A percentile compares a stretch with the other conserved stretches of the same genome.
phyloP scores from a whole-genome alignment of 2,888 invertebrate genomes.

The Agrochola circellaris region DNA sequence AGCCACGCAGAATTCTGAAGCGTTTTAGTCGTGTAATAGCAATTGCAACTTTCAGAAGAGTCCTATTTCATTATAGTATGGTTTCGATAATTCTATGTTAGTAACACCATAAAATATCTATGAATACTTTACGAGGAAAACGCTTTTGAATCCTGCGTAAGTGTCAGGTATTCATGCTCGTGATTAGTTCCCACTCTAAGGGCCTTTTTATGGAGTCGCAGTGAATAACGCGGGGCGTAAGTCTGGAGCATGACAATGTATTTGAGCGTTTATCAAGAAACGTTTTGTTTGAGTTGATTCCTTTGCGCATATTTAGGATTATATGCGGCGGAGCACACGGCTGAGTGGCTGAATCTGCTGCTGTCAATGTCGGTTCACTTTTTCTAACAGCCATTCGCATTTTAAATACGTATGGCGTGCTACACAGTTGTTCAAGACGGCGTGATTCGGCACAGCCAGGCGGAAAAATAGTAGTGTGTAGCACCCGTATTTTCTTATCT shows the following conservation, averaged over 20 bases:
- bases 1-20: not conserved
- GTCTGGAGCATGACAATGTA: not conserved
- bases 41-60: not conserved
- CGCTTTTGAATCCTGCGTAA: not conserved
- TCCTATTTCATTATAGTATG: not conserved
- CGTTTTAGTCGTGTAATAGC: not conserved
- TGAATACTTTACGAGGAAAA: not conserved
- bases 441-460: not conserved
- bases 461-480: not conserved
- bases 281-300: constrained; percentile 2
- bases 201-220: not conserved
- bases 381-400: not conserved
- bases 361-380: not conserved
- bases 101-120: not conserved
- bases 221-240: constrained; percentile 2
- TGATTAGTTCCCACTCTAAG: not conserved
- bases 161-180: not conserved
- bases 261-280: not conserved
- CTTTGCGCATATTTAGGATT: not conserved
- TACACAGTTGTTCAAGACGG: not conserved
- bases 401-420: constrained; percentile 5
- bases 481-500: not conserved
- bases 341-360: constrained; percentile 2
- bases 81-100: not conserved
- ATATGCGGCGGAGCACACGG: constrained; percentile 7